Percentiles rank a stretch among this genome's conserved stretches.
phyloP scores from a whole-genome alignment of 2,888 invertebrate genomes.

The Iselma pallidipennis region DNA sequence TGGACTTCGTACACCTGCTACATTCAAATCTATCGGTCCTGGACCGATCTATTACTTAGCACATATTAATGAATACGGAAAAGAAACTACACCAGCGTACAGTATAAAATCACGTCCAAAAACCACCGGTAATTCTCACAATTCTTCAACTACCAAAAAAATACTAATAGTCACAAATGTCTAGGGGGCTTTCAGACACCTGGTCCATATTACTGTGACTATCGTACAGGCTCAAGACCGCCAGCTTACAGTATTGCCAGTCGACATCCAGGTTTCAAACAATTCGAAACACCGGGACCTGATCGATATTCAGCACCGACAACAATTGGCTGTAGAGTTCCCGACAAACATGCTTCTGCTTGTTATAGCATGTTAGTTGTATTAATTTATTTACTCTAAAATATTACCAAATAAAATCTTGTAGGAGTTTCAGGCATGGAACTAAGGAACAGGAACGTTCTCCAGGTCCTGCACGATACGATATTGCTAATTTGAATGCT shows the following conservation, averaged over 20 bases:
- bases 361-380: slow-evolving; percentile 59
- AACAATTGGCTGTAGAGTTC: slow-evolving; percentile 59
- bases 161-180: slow-evolving; percentile 19
- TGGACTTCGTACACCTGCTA: slow-evolving; percentile 46
- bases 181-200: slow-evolving; percentile 56
- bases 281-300: slow-evolving; percentile 61
- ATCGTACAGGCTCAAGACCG: slow-evolving; percentile 59
- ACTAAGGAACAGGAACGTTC: not conserved
- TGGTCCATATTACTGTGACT: slow-evolving; percentile 67
- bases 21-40: slow-evolving; percentile 45
- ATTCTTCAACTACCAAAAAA: not conserved
- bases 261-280: slow-evolving; percentile 46
- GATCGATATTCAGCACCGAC: slow-evolving; percentile 63
- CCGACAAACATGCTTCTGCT: slow-evolving; percentile 57
- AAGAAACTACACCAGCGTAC: slow-evolving; percentile 59
- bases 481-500: not conserved
- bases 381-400: not conserved
- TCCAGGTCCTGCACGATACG: not conserved
- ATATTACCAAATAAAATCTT: not conserved
- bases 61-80: slow-evolving; percentile 57
- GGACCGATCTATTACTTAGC: slow-evolving; percentile 58
- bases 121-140: slow-evolving; percentile 17
- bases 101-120: slow-evolving; percentile 49
- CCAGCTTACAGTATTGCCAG: slow-evolving; percentile 64
- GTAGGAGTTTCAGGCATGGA: not conserved